Conservation (phyloP, 2,888 invertebrate species). For the Drosophila birchii region DNA sequence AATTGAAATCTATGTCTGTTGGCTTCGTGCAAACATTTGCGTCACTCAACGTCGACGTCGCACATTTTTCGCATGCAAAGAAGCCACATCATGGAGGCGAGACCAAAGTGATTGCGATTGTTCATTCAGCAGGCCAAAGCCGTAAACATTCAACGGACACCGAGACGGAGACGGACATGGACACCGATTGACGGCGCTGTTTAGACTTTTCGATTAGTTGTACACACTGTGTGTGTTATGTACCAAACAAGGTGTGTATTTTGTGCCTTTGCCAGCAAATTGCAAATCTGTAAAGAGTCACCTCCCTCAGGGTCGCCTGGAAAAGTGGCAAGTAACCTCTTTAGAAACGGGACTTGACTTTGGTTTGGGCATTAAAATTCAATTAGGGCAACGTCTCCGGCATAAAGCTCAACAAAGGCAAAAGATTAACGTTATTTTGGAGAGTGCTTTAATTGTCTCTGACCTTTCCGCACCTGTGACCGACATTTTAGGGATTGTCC, state of each 20-base stretch:
- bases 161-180: constrained; percentile 3
- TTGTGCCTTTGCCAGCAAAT: constrained; percentile 49
- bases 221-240: constrained; percentile 5
- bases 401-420: constrained; percentile 19
- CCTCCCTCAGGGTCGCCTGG: constrained; percentile 38
- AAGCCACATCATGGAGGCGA: constrained; percentile 28
- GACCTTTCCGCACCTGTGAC: constrained; percentile 41
- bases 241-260: constrained; percentile 2
- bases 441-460: constrained; percentile 28
- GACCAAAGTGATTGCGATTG: constrained; percentile 23
- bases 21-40: constrained; percentile 37
- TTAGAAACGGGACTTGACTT: constrained; percentile 9
- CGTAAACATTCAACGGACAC: constrained; percentile 50
- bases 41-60: constrained; percentile 34
- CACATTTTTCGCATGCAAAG: constrained; percentile 46
- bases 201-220: constrained; percentile 58
- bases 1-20: constrained; percentile 44
- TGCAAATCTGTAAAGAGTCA: constrained; percentile 47
- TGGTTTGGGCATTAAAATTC: constrained; percentile 70
- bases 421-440: constrained; percentile 19
- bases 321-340: constrained; percentile 25
- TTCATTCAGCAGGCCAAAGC: constrained; percentile 37
- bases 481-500: constrained; percentile 49
- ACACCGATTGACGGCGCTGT: constrained; percentile 34
- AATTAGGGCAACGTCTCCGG: constrained; percentile 60